A percentile compares a stretch with the other conserved stretches of the same genome.
Conservation (phyloP, 2,888 invertebrate species). For the Carpatolechia fugitivella region DNA sequence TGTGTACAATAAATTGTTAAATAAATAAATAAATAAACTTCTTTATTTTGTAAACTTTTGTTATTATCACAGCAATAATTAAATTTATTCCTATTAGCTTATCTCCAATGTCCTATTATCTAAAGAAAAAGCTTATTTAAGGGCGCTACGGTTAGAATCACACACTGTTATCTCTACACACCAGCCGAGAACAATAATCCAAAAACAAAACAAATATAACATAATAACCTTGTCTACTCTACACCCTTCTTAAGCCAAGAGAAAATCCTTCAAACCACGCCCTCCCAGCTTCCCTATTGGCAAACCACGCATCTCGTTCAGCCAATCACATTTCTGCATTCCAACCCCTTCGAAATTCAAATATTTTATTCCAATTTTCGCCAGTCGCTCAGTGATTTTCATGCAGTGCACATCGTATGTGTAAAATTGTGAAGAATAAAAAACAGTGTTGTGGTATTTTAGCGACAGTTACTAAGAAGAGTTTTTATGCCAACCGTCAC, state of each 20-base stretch:
- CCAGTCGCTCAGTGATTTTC: slow-evolving; percentile 40
- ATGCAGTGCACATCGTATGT: slow-evolving; percentile 23
- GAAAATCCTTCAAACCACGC: slow-evolving; percentile 32
- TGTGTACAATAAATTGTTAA: no score
- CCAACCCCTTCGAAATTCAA: slow-evolving; percentile 55
- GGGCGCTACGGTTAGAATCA: no score
- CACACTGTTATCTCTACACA: background rate
- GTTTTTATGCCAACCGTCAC: slow-evolving; percentile 68
- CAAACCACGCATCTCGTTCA: slow-evolving; percentile 16
- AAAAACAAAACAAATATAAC: background rate
- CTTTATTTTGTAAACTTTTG: no score
- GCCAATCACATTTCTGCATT: slow-evolving; percentile 46
- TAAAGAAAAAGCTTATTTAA: no score
- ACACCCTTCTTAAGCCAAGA: background rate
- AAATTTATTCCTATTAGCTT: no score
- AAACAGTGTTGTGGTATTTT: background rate
- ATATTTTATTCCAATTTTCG: slow-evolving; percentile 39
- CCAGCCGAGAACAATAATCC: background rate
- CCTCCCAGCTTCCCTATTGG: slow-evolving; percentile 43
- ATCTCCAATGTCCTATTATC: no score
- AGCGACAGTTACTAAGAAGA: slow-evolving; percentile 18
- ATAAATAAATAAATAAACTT: no score
- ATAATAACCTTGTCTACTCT: no score
- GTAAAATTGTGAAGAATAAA: background rate
- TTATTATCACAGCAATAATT: no score